Evolutionary conservation across 2,797 vertebrate species (phyloP), one percentile per base, ranked within the genome.

Genomic region (Rousettus madagascariensis): DNA sequence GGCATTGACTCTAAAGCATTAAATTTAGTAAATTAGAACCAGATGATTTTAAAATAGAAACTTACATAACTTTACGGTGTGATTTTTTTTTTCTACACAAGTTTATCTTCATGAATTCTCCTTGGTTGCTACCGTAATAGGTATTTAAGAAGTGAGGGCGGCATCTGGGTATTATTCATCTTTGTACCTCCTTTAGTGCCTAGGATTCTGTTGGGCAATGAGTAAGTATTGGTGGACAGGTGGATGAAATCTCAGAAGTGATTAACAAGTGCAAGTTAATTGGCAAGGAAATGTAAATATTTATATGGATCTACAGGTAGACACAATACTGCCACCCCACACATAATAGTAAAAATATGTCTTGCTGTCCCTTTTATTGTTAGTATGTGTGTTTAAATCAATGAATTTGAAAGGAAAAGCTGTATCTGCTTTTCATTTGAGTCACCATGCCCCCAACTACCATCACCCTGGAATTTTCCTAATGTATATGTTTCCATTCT

Each of bases 31-130:
- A 98, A 98, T 98, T 98, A 98, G 97, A 98, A 98, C 97, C 98
- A 98, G 98, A 98, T 98, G 98, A 98, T 97, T 98, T 98, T 98
- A 98, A 98, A 98, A 98, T 98, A 98, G 98, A 98, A 98, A 97
- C 98, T 98, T 98, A 98, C 98, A 98, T 98, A 98, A 98, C 97
- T 97, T 98, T 97, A 97, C 87, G 43, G 95, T 28, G 0, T 91
- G 85, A 85, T 90, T 94, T 97, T 80, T 85, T 80, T 94, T 90
- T 88, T 96, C 95, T 96, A 93, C 86, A 95, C 66, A 93, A 97
- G 95, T 98, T 98, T 98, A 97, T 97, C 97, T 98, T 98, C 95
- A 96, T 97, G 89, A 98, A 97, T 96, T 97, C 96, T 91, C 91
- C 90, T 97, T 97, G 95, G 95, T 95, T 96, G 97, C 97, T 98